Conservation (phyloP, 2,113 vertebrate species). For the Pyxicephalus adspersus region DNA sequence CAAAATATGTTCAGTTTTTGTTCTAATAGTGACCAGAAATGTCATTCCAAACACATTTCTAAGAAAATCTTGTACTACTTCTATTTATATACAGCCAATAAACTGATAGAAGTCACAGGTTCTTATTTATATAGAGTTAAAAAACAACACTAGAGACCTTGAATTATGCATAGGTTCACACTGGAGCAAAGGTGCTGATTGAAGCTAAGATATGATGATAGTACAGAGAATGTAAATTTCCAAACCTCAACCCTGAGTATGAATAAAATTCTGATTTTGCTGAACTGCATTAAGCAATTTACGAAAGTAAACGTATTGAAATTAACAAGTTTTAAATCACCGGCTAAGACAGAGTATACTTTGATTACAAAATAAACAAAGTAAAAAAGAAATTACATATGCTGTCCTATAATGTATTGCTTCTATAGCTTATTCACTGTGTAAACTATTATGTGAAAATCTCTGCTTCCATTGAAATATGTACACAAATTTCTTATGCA, state of each 20-base stretch:
- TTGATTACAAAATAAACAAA: background rate
- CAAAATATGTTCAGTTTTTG: slow-evolving; percentile 3
- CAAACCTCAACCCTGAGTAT: background rate
- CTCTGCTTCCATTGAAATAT: too few species aligned
- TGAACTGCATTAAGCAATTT: background rate
- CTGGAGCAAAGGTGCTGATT: slow-evolving; percentile 44
- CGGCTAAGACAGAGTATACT: background rate
- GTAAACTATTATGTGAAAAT: too few species aligned
- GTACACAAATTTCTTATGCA: too few species aligned
- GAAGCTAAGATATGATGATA: slow-evolving; percentile 21
- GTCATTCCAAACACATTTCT: background rate
- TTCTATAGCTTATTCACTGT: background rate
- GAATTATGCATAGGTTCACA: slow-evolving; percentile 45
- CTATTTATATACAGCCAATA: slow-evolving; percentile 20
- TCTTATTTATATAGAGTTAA: slow-evolving; percentile 39
- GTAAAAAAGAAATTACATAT: background rate
- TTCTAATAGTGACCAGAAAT: background rate
- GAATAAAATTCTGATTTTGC: slow-evolving; percentile 16
- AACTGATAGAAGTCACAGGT: slow-evolving; percentile 42
- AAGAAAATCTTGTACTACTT: background rate
- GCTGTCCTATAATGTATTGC: background rate
- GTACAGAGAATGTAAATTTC: slow-evolving; percentile 25
- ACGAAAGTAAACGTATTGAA: background rate
- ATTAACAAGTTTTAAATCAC: background rate
- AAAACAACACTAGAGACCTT: slow-evolving; percentile 29